Percentiles rank a stretch among this genome's conserved stretches.
These are phyloP conservation scores for Brenthis daphne DNA, from an alignment of 2,888 invertebrate species.

Conservation along the genomic window DNA sequence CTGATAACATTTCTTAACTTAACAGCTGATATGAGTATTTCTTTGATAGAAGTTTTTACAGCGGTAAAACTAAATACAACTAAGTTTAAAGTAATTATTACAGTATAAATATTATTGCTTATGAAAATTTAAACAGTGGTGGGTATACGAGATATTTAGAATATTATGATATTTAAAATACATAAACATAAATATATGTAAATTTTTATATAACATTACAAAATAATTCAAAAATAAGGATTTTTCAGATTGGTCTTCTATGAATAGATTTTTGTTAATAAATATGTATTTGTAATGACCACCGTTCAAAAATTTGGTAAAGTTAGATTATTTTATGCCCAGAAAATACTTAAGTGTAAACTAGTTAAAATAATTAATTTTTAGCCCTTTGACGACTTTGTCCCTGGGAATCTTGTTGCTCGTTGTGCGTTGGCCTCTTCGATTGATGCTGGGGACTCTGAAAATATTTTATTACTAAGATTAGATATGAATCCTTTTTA, in stretches of 20 bases:
- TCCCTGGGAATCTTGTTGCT: conserved; percentile 51
- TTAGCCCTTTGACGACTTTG: conserved; percentile 59
- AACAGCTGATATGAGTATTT: conserved; percentile 41
- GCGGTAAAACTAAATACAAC: conserved; percentile 51
- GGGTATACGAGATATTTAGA: not conserved
- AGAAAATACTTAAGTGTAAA: conserved; percentile 26
- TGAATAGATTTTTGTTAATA: not conserved
- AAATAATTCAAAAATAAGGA: no score
- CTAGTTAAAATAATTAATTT: conserved; percentile 49
- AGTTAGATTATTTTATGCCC: conserved; percentile 26
- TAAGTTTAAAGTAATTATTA: conserved; percentile 51
- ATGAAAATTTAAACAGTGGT: conserved; percentile 29
- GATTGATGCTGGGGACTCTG: conserved; percentile 54
- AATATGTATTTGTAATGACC: not conserved
- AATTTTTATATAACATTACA: not conserved
- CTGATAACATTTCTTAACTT: conserved; percentile 36
- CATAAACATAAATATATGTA: not conserved
- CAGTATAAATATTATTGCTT: conserved; percentile 47
- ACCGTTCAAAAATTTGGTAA: conserved; percentile 36
- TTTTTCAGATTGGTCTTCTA: no score
- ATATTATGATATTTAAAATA: not conserved
- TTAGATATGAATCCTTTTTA: not conserved
- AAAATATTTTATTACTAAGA: conserved; percentile 33
- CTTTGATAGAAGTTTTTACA: conserved; percentile 44
- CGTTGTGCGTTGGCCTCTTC: conserved; percentile 53